These are phyloP conservation scores for Halichondria panicea DNA, from an alignment of 37 sponge, comb jelly and placozoan genomes.

Conservation along the genomic window DNA sequence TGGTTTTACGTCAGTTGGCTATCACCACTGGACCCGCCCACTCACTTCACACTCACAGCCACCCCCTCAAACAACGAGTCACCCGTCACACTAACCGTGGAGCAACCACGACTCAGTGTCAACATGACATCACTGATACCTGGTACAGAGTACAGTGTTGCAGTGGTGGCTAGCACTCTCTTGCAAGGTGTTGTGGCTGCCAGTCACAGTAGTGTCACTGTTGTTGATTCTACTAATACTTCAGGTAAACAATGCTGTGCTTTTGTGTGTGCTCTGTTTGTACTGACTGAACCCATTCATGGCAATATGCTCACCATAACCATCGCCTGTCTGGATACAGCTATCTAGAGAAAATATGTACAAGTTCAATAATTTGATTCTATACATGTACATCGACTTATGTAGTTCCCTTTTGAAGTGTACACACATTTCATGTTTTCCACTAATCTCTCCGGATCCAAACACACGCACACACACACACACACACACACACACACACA, in stretches of 20 bases:
- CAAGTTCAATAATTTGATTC: too few relatives aligned
- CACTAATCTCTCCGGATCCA: too few relatives aligned
- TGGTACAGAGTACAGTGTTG: conserved; percentile 2
- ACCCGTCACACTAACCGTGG: background rate
- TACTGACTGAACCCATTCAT: too few relatives aligned
- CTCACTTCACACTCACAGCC: background rate
- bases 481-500: too few relatives aligned
- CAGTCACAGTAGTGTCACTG: background rate
- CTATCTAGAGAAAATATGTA: too few relatives aligned
- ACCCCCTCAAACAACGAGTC: background rate
- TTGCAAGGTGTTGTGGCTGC: background rate
- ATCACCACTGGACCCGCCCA: background rate
- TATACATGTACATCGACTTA: too few relatives aligned
- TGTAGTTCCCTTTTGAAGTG: too few relatives aligned
- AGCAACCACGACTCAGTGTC: background rate
- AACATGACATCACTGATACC: conserved; percentile 13
- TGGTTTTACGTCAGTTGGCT: conserved; percentile 5
- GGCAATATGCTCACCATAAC: too few relatives aligned
- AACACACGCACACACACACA: too few relatives aligned
- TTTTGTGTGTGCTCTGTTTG: background rate
- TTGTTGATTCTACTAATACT: background rate
- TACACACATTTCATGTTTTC: too few relatives aligned
- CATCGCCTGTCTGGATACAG: too few relatives aligned
- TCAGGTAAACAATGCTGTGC: conserved; percentile 3
- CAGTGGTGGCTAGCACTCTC: background rate